Evolutionary conservation across 2,113 vertebrate species (phyloP), one percentile per base, ranked within the genome.

Genomic region (Platichthys stellatus): DNA sequence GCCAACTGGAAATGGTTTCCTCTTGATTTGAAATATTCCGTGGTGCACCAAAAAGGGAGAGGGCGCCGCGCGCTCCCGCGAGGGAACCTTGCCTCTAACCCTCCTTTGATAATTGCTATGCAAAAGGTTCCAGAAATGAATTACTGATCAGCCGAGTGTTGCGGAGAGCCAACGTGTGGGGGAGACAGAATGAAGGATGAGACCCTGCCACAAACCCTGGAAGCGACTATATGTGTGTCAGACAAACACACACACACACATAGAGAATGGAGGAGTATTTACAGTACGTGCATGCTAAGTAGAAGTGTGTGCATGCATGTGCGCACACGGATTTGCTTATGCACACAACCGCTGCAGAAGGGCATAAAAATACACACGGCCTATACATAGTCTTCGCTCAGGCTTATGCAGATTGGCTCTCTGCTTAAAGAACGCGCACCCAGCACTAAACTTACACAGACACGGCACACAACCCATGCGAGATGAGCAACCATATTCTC

Each of bases 121-220:
- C 88, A 93, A 88, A 63, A 95, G 94, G 89, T 90, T 88, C 90
- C 91, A 71, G 92, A 95, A 95, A 93, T 93, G 94, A 96, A 96
- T 95, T 95, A 94, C 93, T 95, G 94, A 95, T 95, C 93, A 95
- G 89, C 93, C 94, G 94, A 93, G 90, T 96, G 94, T 91, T 95
- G 90, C 95, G 63, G 92, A 94, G 92, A 68, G 72, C 82, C 93
- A 93, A 94, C 64, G 78, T 94, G 94, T 93, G 86, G 87, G 89
- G 93, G 90, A 95, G 91, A 90, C 90, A 78, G 85, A 92, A 95
- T 95, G 88, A 93, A 91, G 88, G 90, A 89, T 93, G 84, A 90
- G 76, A 85, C 81, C 81, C 74, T 66, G 80, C 81, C 75, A 69
- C 75, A 89, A 89, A 82, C 62, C 71, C 74, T 57, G 68, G 74